A percentile compares a stretch with the other conserved stretches of the same genome.
phyloP scores from a whole-genome alignment of 2,113 vertebrate genomes.

The Nibea albiflora region DNA sequence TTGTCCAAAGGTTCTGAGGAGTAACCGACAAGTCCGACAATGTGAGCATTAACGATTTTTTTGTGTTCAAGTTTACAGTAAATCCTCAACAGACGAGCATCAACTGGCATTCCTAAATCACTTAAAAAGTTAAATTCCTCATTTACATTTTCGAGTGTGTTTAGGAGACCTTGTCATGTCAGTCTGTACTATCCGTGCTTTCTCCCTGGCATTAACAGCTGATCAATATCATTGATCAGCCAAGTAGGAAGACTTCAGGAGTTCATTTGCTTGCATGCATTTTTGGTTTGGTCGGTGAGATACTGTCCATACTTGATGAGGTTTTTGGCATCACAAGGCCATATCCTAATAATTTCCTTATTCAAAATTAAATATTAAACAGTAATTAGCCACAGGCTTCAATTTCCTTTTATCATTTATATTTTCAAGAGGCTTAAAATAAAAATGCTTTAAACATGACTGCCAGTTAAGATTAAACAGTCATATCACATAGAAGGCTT shows the following conservation, averaged over 20 bases:
- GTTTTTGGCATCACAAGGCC: slow-evolving; percentile 74
- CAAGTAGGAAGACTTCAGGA: slow-evolving; percentile 54
- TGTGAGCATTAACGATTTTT: slow-evolving; percentile 4
- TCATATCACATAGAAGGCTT: background rate
- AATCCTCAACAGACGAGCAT: slow-evolving; percentile 13
- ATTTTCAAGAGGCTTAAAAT: slow-evolving; percentile 47
- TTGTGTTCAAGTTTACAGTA: slow-evolving; percentile 10
- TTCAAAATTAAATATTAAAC: slow-evolving; percentile 59
- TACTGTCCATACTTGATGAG: slow-evolving; percentile 64
- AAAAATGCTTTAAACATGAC: slow-evolving; percentile 49
- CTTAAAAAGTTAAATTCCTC: slow-evolving; percentile 46
- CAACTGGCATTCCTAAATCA: slow-evolving; percentile 12
- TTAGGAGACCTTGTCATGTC: slow-evolving; percentile 80
- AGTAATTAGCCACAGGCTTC: slow-evolving; percentile 51
- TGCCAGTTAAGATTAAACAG: slow-evolving; percentile 43
- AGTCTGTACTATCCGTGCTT: slow-evolving; percentile 61
- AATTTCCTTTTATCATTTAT: slow-evolving; percentile 64
- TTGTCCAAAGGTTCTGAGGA: background rate
- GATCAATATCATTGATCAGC: slow-evolving; percentile 68
- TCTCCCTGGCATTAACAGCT: slow-evolving; percentile 64
- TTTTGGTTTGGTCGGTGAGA: slow-evolving; percentile 55
- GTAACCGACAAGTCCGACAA: slow-evolving; percentile 1
- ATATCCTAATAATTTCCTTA: slow-evolving; percentile 55
- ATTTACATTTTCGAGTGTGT: slow-evolving; percentile 58
- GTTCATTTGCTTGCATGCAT: slow-evolving; percentile 50